These are phyloP conservation scores for Linepithema humile DNA, from an alignment of 1,140 invertebrate species.

Conservation along the genomic window DNA sequence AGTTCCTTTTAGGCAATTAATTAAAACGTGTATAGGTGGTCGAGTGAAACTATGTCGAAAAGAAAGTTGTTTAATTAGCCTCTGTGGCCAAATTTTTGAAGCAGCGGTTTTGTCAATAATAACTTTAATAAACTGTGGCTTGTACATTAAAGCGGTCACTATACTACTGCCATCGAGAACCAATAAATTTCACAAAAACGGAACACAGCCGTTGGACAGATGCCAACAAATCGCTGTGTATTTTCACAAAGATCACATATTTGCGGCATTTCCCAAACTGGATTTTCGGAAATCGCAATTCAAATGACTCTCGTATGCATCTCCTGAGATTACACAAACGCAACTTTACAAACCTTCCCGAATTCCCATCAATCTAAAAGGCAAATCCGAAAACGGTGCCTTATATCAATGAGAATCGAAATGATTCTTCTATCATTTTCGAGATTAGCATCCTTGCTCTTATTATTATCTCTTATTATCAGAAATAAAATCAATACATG, in stretches of 20 bases:
- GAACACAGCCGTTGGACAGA: constrained; percentile 17
- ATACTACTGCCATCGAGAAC: constrained; percentile 26
- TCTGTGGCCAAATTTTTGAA: constrained; percentile 10
- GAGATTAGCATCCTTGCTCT: background rate
- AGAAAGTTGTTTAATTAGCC: constrained; percentile 3
- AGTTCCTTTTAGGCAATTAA: background rate
- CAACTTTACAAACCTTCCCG: background rate
- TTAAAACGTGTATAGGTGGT: background rate
- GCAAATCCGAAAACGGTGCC: background rate
- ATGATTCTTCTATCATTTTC: background rate
- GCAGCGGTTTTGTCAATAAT: constrained; percentile 26
- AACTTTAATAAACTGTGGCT: constrained; percentile 46
- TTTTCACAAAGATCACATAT: constrained; percentile 25
- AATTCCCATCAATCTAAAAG: constrained; percentile 15
- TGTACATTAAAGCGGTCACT: constrained; percentile 1
- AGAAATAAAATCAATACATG: background rate
- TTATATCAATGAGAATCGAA: background rate
- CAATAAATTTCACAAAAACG: constrained; percentile 25
- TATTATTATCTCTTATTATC: background rate
- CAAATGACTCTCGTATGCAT: background rate
- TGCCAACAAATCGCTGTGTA: background rate
- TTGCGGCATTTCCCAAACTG: constrained; percentile 34
- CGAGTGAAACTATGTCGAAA: background rate
- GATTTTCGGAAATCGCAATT: background rate
- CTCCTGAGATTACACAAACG: background rate